Conservation (phyloP, 2,888 invertebrate species). For the Cantharis flavilabris region DNA sequence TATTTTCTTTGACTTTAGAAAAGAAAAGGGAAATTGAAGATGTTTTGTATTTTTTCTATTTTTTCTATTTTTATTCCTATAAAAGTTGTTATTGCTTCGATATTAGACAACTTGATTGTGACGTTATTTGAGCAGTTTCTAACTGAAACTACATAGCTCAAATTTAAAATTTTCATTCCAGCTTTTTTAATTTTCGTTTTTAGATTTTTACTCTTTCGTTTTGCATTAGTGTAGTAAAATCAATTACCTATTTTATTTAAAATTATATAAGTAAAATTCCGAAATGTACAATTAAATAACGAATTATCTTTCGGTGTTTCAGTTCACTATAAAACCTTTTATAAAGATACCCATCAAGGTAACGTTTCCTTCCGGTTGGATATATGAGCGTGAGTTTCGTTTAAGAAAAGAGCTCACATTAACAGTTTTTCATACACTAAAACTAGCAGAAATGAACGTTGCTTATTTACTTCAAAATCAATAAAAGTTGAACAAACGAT, state of each 20-base stretch:
- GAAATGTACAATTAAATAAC: not conserved
- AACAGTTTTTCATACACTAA: not conserved
- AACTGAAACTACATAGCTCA: too few relatives aligned
- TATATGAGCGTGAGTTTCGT: not conserved
- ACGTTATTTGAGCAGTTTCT: not conserved
- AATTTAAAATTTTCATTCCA: not conserved
- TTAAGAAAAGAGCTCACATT: slow-evolving; percentile 2
- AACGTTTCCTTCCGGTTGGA: not conserved
- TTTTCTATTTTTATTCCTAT: not conserved
- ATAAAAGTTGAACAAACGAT: slow-evolving; percentile 20
- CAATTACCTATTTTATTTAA: not conserved
- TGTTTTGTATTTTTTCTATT: not conserved
- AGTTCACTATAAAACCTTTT: not conserved
- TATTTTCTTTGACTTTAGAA: not conserved
- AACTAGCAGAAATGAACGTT: slow-evolving; percentile 3
- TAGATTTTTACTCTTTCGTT: not conserved
- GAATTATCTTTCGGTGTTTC: not conserved
- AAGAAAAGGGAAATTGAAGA: not conserved
- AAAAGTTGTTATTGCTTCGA: not conserved
- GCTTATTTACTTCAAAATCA: slow-evolving; percentile 17
- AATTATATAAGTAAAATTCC: not conserved
- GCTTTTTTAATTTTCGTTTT: not conserved
- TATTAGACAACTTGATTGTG: not conserved
- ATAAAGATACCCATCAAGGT: not conserved
- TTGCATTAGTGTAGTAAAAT: not conserved